These are phyloP conservation scores for Lepidostoma basale DNA, from an alignment of 1,140 invertebrate species.

Conservation along the genomic window DNA sequence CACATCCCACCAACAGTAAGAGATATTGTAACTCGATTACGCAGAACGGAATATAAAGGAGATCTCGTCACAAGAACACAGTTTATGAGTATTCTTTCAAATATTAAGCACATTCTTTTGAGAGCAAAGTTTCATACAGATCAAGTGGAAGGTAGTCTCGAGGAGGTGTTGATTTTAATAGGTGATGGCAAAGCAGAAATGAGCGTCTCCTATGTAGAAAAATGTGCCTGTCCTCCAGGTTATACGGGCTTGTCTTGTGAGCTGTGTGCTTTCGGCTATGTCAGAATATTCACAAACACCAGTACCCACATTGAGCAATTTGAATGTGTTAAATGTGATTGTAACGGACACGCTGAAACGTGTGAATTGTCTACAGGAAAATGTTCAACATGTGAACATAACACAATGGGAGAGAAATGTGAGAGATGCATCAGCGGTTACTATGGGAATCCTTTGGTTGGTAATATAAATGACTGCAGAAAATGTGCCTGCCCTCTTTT, in stretches of 20 bases:
- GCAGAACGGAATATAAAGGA: constrained; percentile 66
- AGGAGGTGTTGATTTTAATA: constrained; percentile 40
- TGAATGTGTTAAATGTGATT: constrained; percentile 86
- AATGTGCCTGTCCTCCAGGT: constrained; percentile 69
- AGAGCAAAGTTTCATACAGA: constrained; percentile 92
- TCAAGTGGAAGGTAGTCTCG: constrained; percentile 80
- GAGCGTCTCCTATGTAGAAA: constrained; percentile 59
- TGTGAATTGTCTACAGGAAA: constrained; percentile 81
- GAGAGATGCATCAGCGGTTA: constrained; percentile 87
- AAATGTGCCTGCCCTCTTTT: constrained; percentile 86
- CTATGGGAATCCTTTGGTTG: constrained; percentile 86
- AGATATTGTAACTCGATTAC: constrained; percentile 64
- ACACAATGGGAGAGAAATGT: constrained; percentile 74
- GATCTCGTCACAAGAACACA: constrained; percentile 73
- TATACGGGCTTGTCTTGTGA: constrained; percentile 84
- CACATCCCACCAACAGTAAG: constrained; percentile 66
- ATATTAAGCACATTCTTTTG: constrained; percentile 81
- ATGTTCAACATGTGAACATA: constrained; percentile 75
- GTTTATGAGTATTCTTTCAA: constrained; percentile 83
- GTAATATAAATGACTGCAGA: constrained; percentile 78
- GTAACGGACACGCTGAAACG: constrained; percentile 83
- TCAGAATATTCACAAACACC: constrained; percentile 70
- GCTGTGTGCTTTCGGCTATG: constrained; percentile 83
- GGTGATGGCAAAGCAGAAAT: constrained; percentile 47
- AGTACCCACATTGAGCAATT: constrained; percentile 59